A percentile compares a stretch with the other conserved stretches of the same genome.
Conservation (phyloP, 1,140 invertebrate species). For the Leguminivora glycinivorella region DNA sequence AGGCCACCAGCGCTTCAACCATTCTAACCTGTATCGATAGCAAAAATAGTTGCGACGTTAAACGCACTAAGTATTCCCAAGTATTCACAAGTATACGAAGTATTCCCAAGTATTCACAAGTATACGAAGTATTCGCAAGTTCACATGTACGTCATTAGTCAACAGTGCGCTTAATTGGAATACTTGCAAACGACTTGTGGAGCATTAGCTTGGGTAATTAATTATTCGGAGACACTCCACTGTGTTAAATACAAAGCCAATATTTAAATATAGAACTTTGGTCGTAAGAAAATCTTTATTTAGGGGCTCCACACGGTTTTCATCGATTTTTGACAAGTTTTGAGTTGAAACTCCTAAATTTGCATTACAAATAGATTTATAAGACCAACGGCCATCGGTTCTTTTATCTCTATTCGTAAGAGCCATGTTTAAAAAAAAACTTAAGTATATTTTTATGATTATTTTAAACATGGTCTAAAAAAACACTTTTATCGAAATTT, state of each 20-base stretch:
- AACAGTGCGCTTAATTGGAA: slow-evolving; percentile 19
- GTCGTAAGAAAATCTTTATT: background rate
- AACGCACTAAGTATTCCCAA: background rate
- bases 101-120: slow-evolving; percentile 19
- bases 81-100: slow-evolving; percentile 20
- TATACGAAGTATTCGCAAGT: slow-evolving; percentile 23
- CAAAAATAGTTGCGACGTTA: background rate
- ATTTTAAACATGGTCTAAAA: too few species aligned
- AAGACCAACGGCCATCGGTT: too few species aligned
- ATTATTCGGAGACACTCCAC: background rate
- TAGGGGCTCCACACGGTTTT: too few species aligned
- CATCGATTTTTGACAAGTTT: too few species aligned
- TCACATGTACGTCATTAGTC: slow-evolving; percentile 21
- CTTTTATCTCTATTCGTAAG: too few species aligned
- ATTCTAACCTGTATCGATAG: background rate
- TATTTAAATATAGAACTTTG: background rate
- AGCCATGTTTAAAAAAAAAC: too few species aligned
- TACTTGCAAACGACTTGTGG: background rate
- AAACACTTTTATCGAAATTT: too few species aligned
- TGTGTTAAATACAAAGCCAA: background rate
- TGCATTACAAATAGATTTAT: too few species aligned
- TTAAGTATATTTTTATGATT: too few species aligned
- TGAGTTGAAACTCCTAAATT: too few species aligned
- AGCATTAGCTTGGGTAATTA: slow-evolving; percentile 11
- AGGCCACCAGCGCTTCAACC: too few species aligned